Evolutionary conservation across 1,140 invertebrate genomes (phyloP).

Genomic region (Euwallacea fornicatus): DNA sequence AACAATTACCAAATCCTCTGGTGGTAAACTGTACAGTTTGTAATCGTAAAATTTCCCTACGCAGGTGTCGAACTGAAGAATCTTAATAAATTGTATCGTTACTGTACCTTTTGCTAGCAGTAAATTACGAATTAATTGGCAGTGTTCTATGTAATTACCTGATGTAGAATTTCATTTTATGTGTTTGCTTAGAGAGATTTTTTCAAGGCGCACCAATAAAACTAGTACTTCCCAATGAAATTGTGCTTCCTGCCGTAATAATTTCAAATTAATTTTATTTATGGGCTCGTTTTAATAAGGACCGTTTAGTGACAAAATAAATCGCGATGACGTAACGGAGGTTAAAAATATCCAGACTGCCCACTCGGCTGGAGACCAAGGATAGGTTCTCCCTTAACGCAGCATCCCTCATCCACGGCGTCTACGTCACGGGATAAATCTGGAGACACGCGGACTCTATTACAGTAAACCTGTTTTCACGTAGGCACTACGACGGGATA

Average conservation of each 20-base stretch:
- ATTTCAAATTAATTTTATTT: too few species aligned
- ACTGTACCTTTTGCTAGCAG: constrained; percentile 20
- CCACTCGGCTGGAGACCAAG: too few species aligned
- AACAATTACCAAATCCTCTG: too few species aligned
- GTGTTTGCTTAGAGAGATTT: constrained; percentile 4
- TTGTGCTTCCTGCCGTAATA: neutral
- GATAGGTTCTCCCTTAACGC: neutral
- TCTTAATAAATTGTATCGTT: constrained; percentile 29
- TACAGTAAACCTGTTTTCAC: neutral
- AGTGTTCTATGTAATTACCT: constrained; percentile 23
- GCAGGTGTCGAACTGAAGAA: constrained; percentile 23
- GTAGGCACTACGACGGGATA: constrained; percentile 4
- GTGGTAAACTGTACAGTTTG: too few species aligned
- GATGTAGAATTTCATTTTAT: constrained; percentile 27
- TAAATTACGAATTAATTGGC: constrained; percentile 32
- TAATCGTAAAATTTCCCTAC: constrained; percentile 9
- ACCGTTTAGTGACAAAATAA: too few species aligned
- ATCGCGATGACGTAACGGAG: too few species aligned
- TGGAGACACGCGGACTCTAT: constrained; percentile 4
- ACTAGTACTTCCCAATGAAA: constrained; percentile 6
- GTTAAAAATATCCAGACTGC: too few species aligned
- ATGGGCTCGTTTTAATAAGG: too few species aligned
- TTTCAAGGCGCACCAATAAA: constrained; percentile 2
- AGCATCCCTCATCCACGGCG: constrained; percentile 3
- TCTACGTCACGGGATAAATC: constrained; percentile 13